Evolutionary conservation across 2,113 vertebrate genomes (phyloP).

Genomic region (Melanerpes formicivorus): DNA sequence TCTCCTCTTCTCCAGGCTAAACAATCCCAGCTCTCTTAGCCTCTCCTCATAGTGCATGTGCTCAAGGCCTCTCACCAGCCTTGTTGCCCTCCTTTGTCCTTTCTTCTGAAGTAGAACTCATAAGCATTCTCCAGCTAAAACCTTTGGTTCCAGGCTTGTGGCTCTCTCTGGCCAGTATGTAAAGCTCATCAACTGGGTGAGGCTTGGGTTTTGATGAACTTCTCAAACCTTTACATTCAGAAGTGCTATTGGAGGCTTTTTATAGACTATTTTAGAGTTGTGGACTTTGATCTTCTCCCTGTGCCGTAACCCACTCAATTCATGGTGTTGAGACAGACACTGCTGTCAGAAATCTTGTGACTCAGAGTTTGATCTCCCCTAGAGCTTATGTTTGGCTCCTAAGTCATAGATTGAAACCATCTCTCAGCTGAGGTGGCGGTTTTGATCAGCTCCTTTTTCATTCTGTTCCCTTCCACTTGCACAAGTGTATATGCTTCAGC

Average conservation of each 20-base stretch:
- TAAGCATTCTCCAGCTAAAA: not conserved
- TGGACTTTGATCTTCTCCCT: not conserved
- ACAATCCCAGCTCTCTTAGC: no score
- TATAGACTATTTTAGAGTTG: not conserved
- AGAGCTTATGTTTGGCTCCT: not conserved
- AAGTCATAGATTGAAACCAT: not conserved
- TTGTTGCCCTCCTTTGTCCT: not conserved
- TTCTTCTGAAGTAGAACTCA: not conserved
- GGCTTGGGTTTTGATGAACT: not conserved
- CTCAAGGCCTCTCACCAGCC: no score
- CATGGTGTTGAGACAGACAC: not conserved
- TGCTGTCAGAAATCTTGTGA: not conserved
- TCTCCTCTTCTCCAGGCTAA: no score
- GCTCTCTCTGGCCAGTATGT: not conserved
- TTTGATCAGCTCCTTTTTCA: constrained; percentile 13
- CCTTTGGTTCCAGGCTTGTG: not conserved
- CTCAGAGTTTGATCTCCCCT: not conserved
- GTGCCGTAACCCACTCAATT: not conserved
- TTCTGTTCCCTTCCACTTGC: not conserved
- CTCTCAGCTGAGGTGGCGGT: not conserved
- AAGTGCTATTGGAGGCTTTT: not conserved
- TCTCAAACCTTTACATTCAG: not conserved
- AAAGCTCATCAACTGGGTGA: not conserved
- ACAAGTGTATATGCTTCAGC: not conserved
- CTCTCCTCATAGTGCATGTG: no score